Evolutionary conservation across 2,113 vertebrate genomes (phyloP).

Genomic region (Eclectus roratus): DNA sequence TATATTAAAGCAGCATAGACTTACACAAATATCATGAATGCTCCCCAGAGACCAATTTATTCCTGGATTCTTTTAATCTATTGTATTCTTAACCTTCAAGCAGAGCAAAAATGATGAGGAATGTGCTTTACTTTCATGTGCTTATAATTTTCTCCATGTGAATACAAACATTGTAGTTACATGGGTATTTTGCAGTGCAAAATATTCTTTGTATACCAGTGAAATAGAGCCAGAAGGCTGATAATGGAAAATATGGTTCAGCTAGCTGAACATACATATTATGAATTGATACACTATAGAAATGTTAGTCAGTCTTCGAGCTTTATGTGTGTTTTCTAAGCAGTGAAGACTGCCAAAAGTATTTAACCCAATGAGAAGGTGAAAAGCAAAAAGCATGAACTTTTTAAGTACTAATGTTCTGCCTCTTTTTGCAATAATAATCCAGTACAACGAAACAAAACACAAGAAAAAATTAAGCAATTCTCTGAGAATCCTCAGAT

Average conservation of each 20-base stretch:
- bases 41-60: not conserved
- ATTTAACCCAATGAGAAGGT: not conserved
- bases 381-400: not conserved
- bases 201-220: not conserved
- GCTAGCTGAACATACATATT: not conserved
- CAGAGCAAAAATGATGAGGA: constrained; percentile 37
- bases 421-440: not conserved
- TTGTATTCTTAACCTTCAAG: constrained; percentile 62
- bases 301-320: not conserved
- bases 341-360: not conserved
- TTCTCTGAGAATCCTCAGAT: not conserved
- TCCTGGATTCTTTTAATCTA: constrained; percentile 59
- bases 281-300: not conserved
- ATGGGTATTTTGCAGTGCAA: not conserved
- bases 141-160: constrained; percentile 25
- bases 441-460: not conserved
- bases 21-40: constrained; percentile 9
- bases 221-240: not conserved
- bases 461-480: not conserved
- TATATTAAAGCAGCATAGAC: not conserved
- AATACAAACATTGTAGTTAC: constrained; percentile 44
- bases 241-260: not conserved
- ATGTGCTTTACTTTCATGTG: constrained; percentile 52
- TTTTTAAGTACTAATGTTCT: not conserved
- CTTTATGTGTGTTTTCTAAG: not conserved